Conservation (phyloP, 2,888 invertebrate species). For the Chloroclysta siterata region DNA sequence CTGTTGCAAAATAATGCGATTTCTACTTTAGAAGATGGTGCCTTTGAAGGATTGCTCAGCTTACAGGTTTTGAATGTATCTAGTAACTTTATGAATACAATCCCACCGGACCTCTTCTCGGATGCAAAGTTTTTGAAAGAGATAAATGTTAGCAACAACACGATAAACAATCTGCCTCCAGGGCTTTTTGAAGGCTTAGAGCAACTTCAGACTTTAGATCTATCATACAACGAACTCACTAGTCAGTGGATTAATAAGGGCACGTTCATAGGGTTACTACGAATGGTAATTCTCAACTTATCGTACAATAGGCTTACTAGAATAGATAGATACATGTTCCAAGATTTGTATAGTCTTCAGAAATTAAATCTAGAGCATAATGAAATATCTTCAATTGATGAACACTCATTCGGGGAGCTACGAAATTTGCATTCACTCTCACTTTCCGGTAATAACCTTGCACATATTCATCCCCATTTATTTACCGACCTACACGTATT, state of each 20-base stretch:
- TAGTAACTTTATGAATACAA: conserved; percentile 89
- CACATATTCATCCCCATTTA: conserved; percentile 87
- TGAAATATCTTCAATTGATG: conserved; percentile 87
- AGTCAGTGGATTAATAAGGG: conserved; percentile 91
- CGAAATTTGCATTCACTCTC: conserved; percentile 91
- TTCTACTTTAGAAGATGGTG: conserved; percentile 89
- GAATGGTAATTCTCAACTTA: conserved; percentile 90
- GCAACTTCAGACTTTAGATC: conserved; percentile 89
- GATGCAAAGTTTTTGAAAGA: conserved; percentile 87
- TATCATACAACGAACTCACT: conserved; percentile 89
- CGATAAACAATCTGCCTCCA: conserved; percentile 89
- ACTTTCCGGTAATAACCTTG: conserved; percentile 88
- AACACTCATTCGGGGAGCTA: conserved; percentile 90
- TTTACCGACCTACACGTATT: conserved; percentile 90
- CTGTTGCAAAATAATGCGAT: conserved; percentile 91
- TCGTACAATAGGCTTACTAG: conserved; percentile 88
- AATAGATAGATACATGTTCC: conserved; percentile 89
- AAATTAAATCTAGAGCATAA: conserved; percentile 90
- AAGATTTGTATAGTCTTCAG: conserved; percentile 90
- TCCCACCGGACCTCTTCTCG: conserved; percentile 90
- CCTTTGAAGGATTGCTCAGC: conserved; percentile 88
- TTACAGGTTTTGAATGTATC: conserved; percentile 91
- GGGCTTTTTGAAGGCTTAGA: conserved; percentile 89
- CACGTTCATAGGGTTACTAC: conserved; percentile 89
- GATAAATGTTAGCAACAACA: conserved; percentile 90